Percentiles rank a stretch among this genome's conserved stretches.
Evolutionary conservation across 2,797 vertebrate genomes (phyloP).

Genomic region (Neomorphus geoffroyi): DNA sequence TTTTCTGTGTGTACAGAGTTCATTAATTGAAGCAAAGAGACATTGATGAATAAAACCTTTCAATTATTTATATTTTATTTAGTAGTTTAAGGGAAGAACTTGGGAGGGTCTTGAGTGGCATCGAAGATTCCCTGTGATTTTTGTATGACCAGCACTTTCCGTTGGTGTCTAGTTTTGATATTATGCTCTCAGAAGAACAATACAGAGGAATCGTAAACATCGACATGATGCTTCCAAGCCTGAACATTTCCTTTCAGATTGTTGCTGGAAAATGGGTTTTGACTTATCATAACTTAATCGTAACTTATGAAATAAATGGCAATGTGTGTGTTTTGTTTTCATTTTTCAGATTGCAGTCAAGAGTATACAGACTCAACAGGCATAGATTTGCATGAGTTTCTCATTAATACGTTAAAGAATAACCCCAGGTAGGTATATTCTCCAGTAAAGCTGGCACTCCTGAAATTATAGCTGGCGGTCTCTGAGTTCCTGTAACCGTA

Average conservation of each 20-base stretch:
- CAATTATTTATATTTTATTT: background rate
- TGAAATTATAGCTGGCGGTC: background rate
- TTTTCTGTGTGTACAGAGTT: background rate
- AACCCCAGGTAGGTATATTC: constrained; percentile 84
- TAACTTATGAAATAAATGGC: background rate
- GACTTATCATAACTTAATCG: background rate
- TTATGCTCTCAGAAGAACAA: background rate
- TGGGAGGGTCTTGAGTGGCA: background rate
- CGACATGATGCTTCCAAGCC: background rate
- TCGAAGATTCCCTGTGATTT: background rate
- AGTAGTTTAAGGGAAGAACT: background rate
- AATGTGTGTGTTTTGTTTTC: background rate
- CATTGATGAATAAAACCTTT: background rate
- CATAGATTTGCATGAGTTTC: constrained; percentile 93
- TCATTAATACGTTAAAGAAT: constrained; percentile 91
- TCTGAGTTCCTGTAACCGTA: background rate
- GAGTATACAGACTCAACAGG: constrained; percentile 96
- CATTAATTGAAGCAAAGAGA: background rate
- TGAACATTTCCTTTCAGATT: background rate
- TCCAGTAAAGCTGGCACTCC: background rate
- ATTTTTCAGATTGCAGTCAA: constrained; percentile 89
- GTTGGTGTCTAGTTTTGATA: background rate
- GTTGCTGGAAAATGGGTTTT: background rate
- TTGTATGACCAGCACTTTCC: background rate
- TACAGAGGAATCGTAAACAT: background rate